Evolutionary conservation across 1,140 invertebrate genomes (phyloP).

Genomic region (Zaprionus nigranus): DNA sequence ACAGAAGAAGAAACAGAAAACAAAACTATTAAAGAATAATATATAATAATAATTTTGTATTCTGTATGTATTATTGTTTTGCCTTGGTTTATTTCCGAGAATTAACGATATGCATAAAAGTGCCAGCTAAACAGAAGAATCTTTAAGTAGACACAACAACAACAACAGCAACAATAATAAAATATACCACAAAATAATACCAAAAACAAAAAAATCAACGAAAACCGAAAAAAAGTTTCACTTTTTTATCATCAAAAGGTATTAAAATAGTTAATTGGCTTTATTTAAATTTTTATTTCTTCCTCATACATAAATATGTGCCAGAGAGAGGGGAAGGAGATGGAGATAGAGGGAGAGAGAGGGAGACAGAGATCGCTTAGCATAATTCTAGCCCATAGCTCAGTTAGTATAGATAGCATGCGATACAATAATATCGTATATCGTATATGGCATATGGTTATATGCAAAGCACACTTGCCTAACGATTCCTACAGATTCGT

Average conservation of each 20-base stretch:
- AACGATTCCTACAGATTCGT: slow-evolving; percentile 33
- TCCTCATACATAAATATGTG: slow-evolving; percentile 84
- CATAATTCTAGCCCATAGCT: slow-evolving; percentile 79
- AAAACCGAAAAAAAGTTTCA: slow-evolving; percentile 75
- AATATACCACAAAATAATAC: slow-evolving; percentile 19
- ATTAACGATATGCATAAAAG: slow-evolving; percentile 82
- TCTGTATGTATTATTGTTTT: slow-evolving; percentile 61
- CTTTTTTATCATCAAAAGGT: slow-evolving; percentile 81
- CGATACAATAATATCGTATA: slow-evolving; percentile 17
- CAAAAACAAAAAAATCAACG: slow-evolving; percentile 18
- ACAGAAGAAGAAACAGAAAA: slow-evolving; percentile 11
- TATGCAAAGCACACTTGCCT: slow-evolving; percentile 35
- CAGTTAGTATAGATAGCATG: slow-evolving; percentile 30
- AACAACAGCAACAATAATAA: slow-evolving; percentile 21
- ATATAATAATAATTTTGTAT: slow-evolving; percentile 38
- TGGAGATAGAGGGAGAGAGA: neutral
- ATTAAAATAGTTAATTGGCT: slow-evolving; percentile 84
- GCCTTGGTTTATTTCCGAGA: slow-evolving; percentile 81
- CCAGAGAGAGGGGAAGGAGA: slow-evolving; percentile 42
- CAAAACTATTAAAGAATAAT: slow-evolving; percentile 26
- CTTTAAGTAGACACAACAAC: slow-evolving; percentile 27
- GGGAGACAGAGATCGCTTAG: slow-evolving; percentile 47
- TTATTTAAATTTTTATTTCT: slow-evolving; percentile 83
- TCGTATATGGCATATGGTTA: slow-evolving; percentile 25
- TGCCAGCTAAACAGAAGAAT: slow-evolving; percentile 49